Evolutionary conservation across 2,888 invertebrate genomes (phyloP), one percentile per base, ranked within the genome.

Genomic region (Ormyrus labotus): DNA sequence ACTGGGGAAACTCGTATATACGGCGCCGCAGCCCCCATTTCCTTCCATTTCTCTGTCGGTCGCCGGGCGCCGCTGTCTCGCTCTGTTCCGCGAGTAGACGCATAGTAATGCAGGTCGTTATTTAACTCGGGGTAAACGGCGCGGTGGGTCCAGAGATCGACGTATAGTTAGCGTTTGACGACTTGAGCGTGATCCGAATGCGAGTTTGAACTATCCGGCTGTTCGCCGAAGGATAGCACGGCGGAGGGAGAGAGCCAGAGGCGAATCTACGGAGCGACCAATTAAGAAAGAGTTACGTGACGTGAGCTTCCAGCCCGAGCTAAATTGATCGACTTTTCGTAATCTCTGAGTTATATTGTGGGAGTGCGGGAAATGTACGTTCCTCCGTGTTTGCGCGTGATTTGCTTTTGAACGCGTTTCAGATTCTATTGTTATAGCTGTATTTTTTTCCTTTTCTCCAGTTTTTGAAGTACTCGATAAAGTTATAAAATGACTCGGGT

Each of bases 171-270:
- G 81, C 84, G 84, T 85, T 86, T 85, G 86, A 87, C 83, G 86
- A 85, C 82, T 84, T 61, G 84, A 82, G 86, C 85, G 84, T 85
- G 86, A 86, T 84, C 82, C 80, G 86, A 86, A 85, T 85, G 82
- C 79, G 65, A 71, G 34, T 60, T 63, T 51, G 72, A 67, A 68
- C 73, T 81, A 81, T 81, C 69, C 50, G 64, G 57, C 67, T 70
- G 71, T 19, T 47, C 10, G 58, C 51, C 6, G 58, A 50, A 13
- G 47, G 34, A 68, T 55, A 13, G 48, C 57, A 57, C 51, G 55
- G 47, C 8, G 19, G 53, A 10, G 34, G 4, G 34, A 34, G 34
- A 58, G 50, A 13, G 58, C 71, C 61, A 55, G 67, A 67, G 60
- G 64, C 73, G 19, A 48, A 51, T 64, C 19, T 51, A 34, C 45